Evolutionary conservation across 1,140 invertebrate genomes (phyloP).

Genomic region (Nomia melanderi): DNA sequence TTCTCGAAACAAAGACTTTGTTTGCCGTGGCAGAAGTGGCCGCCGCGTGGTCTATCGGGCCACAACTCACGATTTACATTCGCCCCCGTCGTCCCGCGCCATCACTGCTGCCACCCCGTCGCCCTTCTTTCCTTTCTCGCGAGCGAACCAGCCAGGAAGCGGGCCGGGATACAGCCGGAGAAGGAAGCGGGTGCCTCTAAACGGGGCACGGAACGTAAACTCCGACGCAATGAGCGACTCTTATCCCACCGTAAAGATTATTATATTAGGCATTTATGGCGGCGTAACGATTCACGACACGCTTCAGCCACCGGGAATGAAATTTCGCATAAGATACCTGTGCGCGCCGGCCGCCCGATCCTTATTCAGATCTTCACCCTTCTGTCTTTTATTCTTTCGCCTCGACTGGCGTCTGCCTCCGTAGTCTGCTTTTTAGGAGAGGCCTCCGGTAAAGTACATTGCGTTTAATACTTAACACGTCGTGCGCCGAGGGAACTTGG

Average conservation of each 20-base stretch:
- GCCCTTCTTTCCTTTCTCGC: no score
- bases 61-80: constrained; percentile 39
- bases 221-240: neutral
- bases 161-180: neutral
- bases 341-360: no score
- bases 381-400: no score
- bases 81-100: constrained; percentile 1
- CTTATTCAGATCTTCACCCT: no score
- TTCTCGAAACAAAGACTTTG: constrained; percentile 68
- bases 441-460: no score
- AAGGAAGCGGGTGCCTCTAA: constrained; percentile 10
- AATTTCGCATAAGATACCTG: neutral
- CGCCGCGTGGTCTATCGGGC: constrained; percentile 34
- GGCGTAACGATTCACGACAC: constrained; percentile 3
- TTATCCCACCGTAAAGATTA: constrained; percentile 16
- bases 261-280: constrained; percentile 3
- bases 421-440: no score
- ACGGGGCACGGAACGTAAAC: constrained; percentile 20
- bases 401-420: no score
- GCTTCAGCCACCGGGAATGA: neutral
- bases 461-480: no score
- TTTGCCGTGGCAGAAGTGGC: constrained; percentile 46
- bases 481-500: no score
- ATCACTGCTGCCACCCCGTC: no score
- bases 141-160: constrained; percentile 3